phyloP scores from a whole-genome alignment of 2,113 vertebrate species.

The Harpagus bidentatus region DNA sequence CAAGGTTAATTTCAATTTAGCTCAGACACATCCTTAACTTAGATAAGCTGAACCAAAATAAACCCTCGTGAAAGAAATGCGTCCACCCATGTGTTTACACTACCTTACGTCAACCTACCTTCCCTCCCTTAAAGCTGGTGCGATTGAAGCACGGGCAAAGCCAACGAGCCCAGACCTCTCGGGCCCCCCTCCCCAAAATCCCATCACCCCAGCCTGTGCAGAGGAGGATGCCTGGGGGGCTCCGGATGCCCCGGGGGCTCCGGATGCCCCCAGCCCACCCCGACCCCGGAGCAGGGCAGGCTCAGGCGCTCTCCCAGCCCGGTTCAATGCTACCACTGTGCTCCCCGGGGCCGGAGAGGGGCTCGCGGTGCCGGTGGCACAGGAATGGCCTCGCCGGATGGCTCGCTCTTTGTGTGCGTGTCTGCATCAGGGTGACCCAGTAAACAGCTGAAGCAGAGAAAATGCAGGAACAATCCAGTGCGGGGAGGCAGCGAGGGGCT shows the following conservation, averaged over 20 bases:
- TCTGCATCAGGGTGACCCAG: slow-evolving; percentile 8
- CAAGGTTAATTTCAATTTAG: not conserved
- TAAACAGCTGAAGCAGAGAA: slow-evolving; percentile 68
- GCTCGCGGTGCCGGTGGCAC: not conserved
- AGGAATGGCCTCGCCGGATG: not conserved
- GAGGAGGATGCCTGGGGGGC: not conserved
- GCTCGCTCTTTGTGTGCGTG: slow-evolving; percentile 10
- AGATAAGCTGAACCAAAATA: not conserved
- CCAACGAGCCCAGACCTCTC: accelerated
- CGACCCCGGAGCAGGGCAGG: not conserved
- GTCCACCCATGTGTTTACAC: not conserved
- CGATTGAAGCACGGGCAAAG: not conserved
- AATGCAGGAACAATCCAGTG: slow-evolving; percentile 29
- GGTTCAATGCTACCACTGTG: slow-evolving; percentile 7
- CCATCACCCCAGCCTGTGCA: accelerated
- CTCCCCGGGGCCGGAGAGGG: not conserved
- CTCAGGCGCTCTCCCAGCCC: not conserved
- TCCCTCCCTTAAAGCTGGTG: not conserved
- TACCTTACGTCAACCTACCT: not conserved
- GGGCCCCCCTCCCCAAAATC: not conserved
- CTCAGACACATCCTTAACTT: not conserved
- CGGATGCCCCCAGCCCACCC: not conserved
- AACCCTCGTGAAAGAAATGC: not conserved
- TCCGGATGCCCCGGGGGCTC: not conserved
- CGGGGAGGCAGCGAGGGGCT: slow-evolving; percentile 7